Conservation (phyloP, 2,113 vertebrate genomes). For the Piprites chloris region DNA sequence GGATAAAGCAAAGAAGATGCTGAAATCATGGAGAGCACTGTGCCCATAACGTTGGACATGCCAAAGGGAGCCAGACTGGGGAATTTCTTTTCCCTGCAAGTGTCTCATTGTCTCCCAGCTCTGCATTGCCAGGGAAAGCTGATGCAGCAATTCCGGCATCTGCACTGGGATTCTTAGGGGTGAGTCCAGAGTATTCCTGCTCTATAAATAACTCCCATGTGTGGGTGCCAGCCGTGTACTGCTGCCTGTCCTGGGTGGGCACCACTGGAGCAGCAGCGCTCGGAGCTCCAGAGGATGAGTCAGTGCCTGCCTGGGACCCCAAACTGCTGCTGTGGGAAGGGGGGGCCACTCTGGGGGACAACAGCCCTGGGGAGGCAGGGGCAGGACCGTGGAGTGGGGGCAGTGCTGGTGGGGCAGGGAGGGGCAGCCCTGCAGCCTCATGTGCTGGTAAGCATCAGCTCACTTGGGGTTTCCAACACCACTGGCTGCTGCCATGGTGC, state of each 20-base stretch:
- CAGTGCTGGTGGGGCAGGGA: neutral
- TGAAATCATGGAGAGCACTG: neutral
- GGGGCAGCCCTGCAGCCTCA: neutral
- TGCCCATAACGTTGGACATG: neutral
- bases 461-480: neutral
- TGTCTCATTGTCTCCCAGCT: neutral
- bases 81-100: neutral
- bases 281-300: neutral
- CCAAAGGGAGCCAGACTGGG: neutral
- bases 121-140: neutral
- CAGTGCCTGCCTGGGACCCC: neutral
- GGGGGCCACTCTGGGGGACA: neutral
- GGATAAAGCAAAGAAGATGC: neutral
- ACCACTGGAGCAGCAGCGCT: neutral
- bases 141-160: neutral
- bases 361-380: neutral
- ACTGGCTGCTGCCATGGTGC: neutral
- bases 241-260: neutral
- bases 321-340: neutral
- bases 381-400: rapidly evolving
- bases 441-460: neutral
- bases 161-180: neutral
- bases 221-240: neutral
- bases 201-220: neutral
- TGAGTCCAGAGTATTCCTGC: neutral